A percentile compares a stretch with the other conserved stretches of the same genome.
phyloP scores from a whole-genome alignment of 2,113 vertebrate genomes.

The Atractosteus spatula region DNA sequence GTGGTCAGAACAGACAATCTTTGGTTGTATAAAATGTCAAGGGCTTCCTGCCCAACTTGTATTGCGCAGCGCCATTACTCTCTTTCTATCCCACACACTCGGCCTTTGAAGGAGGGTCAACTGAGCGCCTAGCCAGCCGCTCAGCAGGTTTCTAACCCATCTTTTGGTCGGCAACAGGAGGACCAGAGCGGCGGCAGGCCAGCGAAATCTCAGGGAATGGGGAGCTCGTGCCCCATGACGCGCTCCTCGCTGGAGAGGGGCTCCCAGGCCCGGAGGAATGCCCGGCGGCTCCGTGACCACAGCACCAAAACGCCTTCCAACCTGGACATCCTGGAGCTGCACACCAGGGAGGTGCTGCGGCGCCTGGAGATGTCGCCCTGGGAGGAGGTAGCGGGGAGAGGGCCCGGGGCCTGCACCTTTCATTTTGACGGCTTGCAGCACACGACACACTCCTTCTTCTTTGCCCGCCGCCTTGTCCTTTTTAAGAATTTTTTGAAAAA shows the following conservation, averaged over 20 bases:
- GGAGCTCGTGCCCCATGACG: conserved; percentile 72
- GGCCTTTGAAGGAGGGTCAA: no score
- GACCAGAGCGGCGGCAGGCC: conserved; percentile 75
- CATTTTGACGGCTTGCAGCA: no score
- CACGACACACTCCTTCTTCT: no score
- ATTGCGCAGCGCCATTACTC: no score
- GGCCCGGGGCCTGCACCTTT: no score
- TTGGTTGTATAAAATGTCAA: no score
- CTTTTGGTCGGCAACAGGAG: conserved; percentile 70
- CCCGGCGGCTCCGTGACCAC: conserved; percentile 84
- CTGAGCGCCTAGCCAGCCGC: no score
- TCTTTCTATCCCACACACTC: no score
- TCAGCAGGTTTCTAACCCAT: neutral
- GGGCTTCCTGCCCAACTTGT: no score
- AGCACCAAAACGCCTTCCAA: conserved; percentile 80
- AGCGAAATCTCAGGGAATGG: conserved; percentile 89
- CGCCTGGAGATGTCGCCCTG: conserved; percentile 88
- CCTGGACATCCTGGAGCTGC: conserved; percentile 90
- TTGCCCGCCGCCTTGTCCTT: no score
- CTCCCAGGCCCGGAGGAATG: conserved; percentile 75
- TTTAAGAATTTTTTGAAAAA: no score
- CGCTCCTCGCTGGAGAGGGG: conserved; percentile 77
- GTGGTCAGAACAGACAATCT: no score
- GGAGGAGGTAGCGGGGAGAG: conserved; percentile 74
- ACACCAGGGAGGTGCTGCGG: conserved; percentile 89